These are phyloP conservation scores for Chiridota heheva DNA, from an alignment of 35 echinoderm and acorn worm species.

Conservation along the genomic window DNA sequence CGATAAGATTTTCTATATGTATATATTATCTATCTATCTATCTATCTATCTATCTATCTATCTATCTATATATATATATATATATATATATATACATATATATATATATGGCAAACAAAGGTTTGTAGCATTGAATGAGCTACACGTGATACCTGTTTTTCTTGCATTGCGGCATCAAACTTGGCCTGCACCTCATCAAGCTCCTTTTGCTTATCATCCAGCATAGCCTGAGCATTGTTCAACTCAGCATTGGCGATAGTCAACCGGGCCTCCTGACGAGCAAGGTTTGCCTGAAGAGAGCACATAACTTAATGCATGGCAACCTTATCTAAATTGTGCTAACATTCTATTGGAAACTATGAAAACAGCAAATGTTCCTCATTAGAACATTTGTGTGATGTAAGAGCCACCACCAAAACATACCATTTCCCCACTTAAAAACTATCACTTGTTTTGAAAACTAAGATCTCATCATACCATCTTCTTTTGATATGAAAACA, in stretches of 20 bases:
- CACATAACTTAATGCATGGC: not conserved
- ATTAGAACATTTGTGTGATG: no score
- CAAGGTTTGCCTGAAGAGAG: conserved; percentile 79
- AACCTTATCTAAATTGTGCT: not conserved
- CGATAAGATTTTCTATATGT: no score
- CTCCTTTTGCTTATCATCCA: conserved; percentile 94
- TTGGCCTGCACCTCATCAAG: conserved; percentile 97
- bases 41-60: no score
- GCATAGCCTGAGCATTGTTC: conserved; percentile 69
- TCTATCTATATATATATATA: no score
- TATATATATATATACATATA: not conserved
- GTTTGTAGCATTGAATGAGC: not conserved
- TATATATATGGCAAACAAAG: not conserved
- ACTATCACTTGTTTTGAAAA: no score
- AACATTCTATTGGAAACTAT: no score
- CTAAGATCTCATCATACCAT: no score
- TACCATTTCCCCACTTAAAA: no score
- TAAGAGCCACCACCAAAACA: no score
- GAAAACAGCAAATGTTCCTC: no score
- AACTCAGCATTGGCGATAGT: conserved; percentile 72
- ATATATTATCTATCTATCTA: no score
- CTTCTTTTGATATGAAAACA: no score
- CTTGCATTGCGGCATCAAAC: conserved; percentile 99
- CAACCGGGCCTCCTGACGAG: conserved; percentile 72
- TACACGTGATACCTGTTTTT: conserved; percentile 74